Evolutionary conservation across 2,113 vertebrate genomes (phyloP), one percentile per base, ranked within the genome.

Genomic region (Triplophysa siluroides): DNA sequence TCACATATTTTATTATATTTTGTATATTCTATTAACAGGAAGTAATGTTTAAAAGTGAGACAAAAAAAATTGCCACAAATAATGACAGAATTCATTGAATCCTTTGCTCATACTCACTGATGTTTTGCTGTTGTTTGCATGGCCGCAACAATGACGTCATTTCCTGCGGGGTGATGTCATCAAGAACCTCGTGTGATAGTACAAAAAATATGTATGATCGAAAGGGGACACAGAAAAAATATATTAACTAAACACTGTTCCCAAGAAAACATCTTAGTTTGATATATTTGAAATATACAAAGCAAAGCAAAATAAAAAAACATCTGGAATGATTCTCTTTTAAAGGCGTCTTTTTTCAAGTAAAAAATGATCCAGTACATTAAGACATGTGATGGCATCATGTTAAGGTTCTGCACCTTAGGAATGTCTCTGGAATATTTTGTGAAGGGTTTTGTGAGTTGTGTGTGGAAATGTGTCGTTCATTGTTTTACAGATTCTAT

Each of bases 361-460:
- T 38, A 24, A 24, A 50, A 7, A 29, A 54, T 29, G 6, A 54
- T 70, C 24, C 24, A n/a, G 24, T n/a, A n/a, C 18, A n/a, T n/a
- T 19, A 8, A n/a, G 1, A 54, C 18, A 54, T 38, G 26, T 33
- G 18, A 56, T n/a, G 6, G 24, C 10, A 24, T 33, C 1, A 54
- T 33, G 11, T n/a, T 21, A 21, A 47, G 9, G 1, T 45, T 21
- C 38, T 6, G 21, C 21, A 11, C 18, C 14, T 13, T 18, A 54
- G 50, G 19, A 21, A 52, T 64, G 64, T 56, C 68, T 50, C 52
- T 74, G 76, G 43, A 45, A 23, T 5, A 52, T 26, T 65, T n/a
- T 45, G 23, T 14, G 10, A 12, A 58, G 66, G 13, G 60, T 64
- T 80, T 23, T 78, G 74, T 14, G 23, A 69, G 67, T 69, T 70